Base-by-base conservation (phyloP, 2,113 vertebrate species). In the Athene noctua region DNA sequence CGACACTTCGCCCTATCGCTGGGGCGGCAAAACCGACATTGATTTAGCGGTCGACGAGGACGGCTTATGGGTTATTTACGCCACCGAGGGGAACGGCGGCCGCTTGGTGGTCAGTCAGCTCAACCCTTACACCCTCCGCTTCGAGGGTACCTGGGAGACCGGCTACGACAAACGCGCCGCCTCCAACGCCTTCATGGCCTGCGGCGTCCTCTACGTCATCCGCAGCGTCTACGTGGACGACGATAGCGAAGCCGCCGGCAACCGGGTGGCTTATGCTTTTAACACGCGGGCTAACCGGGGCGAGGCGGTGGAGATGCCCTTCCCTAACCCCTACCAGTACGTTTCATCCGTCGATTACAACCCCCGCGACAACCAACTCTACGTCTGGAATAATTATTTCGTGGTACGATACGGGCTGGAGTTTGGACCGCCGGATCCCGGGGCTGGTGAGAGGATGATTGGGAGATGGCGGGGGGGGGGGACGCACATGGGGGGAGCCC, bases 381-480 rank as follows among this genome's bases (percentile, higher is more conserved):
- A 99, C 30, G 99, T 99, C 40, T 99, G 99, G 99, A 99, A 99
- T 98, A 99, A 99, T 97, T 99, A 99, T 47, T 99, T 99, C 14
- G 98, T 99, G 80, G 97, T 99, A 90, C 98, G 99, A 72, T 99
- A 99, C 85, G 97, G 98, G 1, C 97, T 99, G 83, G 98, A 99
- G 95, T 99, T 99, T 34, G 99, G 99, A 19, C 99, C 99, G 0
- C 99, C 98, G 0, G 99, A 99, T 70, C 99, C 99, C 52, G 99
- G 98, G 13, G 97, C 97, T 2, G 98, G 99, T 99, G 88, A 95
- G 44, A 44, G 44, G 44, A 44, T 15, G 44, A 44, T 6, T 15
- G 15, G 44, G 44, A 44, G 42, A 44, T 44, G 44, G 44, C 14
- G 98, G 84, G 51, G 15, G 46, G 13, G 11, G 20, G 42, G 14